phyloP scores from a whole-genome alignment of 1,140 invertebrate genomes.

The Diabrotica undecimpunctata region DNA sequence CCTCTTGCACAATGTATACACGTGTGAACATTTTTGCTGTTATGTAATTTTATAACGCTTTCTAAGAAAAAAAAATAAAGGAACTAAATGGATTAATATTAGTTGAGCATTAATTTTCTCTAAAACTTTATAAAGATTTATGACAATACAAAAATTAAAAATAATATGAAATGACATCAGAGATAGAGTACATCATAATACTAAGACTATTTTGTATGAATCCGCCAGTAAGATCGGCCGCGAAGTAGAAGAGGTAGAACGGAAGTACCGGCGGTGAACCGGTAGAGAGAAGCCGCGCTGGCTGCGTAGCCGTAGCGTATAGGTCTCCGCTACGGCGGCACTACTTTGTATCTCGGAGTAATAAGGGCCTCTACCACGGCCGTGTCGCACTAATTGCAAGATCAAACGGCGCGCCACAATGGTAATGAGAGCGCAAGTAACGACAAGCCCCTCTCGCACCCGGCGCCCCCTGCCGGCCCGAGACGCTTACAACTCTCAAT shows the following conservation, averaged over 20 bases:
- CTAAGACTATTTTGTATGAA: too few species aligned
- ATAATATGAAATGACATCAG: too few species aligned
- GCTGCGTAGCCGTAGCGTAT: neutral
- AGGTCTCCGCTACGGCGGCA: slow-evolving; percentile 1
- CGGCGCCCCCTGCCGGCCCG: neutral
- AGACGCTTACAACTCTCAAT: slow-evolving; percentile 7
- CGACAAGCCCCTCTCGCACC: slow-evolving; percentile 6
- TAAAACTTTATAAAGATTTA: too few species aligned
- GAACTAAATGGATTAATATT: too few species aligned
- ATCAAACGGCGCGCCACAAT: slow-evolving; percentile 30
- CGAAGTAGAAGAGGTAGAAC: neutral
- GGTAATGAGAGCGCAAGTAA: slow-evolving; percentile 14
- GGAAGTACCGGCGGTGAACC: neutral
- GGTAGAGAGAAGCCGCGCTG: neutral
- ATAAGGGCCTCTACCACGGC: slow-evolving; percentile 25
- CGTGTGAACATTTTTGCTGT: too few species aligned
- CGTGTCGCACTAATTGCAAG: slow-evolving; percentile 35
- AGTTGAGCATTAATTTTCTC: too few species aligned
- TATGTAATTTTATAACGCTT: too few species aligned
- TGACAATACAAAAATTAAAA: too few species aligned
- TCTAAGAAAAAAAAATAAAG: too few species aligned
- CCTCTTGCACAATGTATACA: too few species aligned
- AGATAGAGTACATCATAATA: too few species aligned
- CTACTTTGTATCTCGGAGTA: slow-evolving; percentile 15
- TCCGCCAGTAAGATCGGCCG: too few species aligned